Evolutionary conservation across 2,888 invertebrate genomes (phyloP), one percentile per base, ranked within the genome.

Genomic region (Amphipyra berbera): DNA sequence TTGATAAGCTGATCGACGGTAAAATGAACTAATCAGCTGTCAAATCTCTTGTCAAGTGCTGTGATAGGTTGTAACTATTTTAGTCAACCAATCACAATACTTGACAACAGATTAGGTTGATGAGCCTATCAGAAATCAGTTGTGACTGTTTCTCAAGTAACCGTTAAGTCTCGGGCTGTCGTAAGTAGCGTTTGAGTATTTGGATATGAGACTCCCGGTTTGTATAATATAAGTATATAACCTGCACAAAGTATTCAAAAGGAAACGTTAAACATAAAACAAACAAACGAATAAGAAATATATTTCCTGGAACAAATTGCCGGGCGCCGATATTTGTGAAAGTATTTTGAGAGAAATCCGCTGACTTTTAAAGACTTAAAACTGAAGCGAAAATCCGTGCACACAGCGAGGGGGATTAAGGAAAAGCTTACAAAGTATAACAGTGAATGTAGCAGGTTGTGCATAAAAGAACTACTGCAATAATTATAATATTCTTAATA

Each of bases 331-430:
- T 53, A 49, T 58, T 72, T 65, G 50, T 40, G 0, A 40, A 47
- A 47, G 42, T 71, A 55, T 48, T 68, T 73, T 13, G 12, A 49
- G 37, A 15, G 10, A 21, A 41, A 49, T 38, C 48, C 44, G 9
- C 40, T 40, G 48, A 42, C 33, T 73, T 67, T 66, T 8, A 41
- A 37, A 30, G 48, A 52, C 21, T 53, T 65, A 72, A 68, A 72
- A 57, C 37, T 21, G 27, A 47, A 48, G 45, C 53, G 8, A 8
- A 49, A 68, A 49, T 73, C 52, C 48, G 44, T 27, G 53, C 68
- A 73, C 68, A 53, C 73, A 57, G 58, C 41, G 58, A 44, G 44
- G 10, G 48, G 68, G 53, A 68, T 68, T 73, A 58, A 35, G 27
- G 15, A 27, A 42, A 68, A 41, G 12, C 48, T 53, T 10, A 53